phyloP scores from a whole-genome alignment of 2,797 vertebrate species.

The Coccyzus lansbergi region DNA sequence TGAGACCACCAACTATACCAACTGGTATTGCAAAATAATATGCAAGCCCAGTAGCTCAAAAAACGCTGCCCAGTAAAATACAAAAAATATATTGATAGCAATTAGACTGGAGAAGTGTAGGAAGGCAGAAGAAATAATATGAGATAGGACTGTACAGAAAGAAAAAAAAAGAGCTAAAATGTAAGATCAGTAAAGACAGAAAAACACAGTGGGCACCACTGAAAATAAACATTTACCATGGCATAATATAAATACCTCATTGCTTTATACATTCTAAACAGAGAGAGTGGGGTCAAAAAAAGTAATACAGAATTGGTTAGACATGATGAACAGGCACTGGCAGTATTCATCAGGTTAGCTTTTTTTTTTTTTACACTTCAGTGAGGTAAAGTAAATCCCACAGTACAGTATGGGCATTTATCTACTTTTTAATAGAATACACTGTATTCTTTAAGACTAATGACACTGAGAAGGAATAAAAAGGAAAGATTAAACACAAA shows the following conservation, averaged over 20 bases:
- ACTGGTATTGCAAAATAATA: not conserved
- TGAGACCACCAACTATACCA: not conserved
- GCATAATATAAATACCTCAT: constrained; percentile 67
- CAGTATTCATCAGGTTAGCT: too few species aligned
- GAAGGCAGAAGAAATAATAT: not conserved
- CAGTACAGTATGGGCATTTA: constrained; percentile 60
- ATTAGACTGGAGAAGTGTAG: not conserved
- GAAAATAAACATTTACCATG: constrained; percentile 73
- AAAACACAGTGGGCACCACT: constrained; percentile 55
- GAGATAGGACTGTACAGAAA: not conserved
- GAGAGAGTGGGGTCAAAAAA: too few species aligned
- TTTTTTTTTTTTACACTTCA: too few species aligned
- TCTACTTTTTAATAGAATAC: constrained; percentile 50
- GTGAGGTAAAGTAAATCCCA: constrained; percentile 67
- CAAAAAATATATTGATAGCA: not conserved
- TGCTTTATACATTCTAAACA: constrained; percentile 73
- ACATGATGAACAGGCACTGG: too few species aligned
- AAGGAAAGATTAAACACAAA: not conserved
- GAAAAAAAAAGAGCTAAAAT: constrained; percentile 46
- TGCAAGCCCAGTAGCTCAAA: not conserved
- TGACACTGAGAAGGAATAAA: constrained; percentile 31
- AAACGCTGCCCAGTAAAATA: not conserved
- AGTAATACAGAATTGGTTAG: too few species aligned
- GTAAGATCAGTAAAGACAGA: constrained; percentile 44
- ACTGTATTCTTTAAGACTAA: constrained; percentile 48